Evolutionary conservation across 2,888 invertebrate genomes (phyloP).

Genomic region (Noctua pronuba): DNA sequence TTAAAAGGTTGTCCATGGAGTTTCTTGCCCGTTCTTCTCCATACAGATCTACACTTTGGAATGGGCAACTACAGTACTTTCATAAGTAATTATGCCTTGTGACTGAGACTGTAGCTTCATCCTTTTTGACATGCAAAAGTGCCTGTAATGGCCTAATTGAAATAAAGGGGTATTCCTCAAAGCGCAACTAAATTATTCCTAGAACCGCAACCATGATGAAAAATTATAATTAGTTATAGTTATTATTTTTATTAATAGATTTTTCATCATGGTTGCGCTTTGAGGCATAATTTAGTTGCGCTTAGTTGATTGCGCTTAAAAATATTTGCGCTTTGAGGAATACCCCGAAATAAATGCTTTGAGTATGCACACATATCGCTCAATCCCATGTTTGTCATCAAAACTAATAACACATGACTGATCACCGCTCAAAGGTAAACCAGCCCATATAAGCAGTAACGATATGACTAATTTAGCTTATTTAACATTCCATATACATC

Average conservation of each 20-base stretch:
- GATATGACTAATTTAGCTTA: slow-evolving; percentile 8
- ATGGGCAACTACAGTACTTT: not conserved
- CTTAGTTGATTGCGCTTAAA: too few species aligned
- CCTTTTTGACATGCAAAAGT: not conserved
- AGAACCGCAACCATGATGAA: too few species aligned
- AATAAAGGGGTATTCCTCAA: too few species aligned
- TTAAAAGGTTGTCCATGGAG: not conserved
- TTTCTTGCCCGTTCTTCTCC: not conserved
- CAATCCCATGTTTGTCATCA: not conserved
- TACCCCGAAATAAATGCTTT: not conserved
- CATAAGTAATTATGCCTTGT: not conserved
- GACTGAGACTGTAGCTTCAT: not conserved
- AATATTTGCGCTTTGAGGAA: too few species aligned
- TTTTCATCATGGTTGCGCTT: too few species aligned
- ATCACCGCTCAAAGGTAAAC: not conserved
- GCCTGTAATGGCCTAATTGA: not conserved
- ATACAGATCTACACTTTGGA: not conserved
- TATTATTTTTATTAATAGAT: too few species aligned
- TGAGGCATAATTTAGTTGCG: too few species aligned
- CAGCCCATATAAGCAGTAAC: slow-evolving; percentile 5
- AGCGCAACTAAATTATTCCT: too few species aligned
- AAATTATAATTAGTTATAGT: too few species aligned
- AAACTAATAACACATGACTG: slow-evolving; percentile 23
- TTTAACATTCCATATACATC: slow-evolving; percentile 39
- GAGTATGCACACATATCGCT: not conserved